A percentile compares a stretch with the other conserved stretches of the same genome.
Evolutionary conservation across 2,797 vertebrate genomes (phyloP).

Genomic region (Chelidonichthys spinosus): DNA sequence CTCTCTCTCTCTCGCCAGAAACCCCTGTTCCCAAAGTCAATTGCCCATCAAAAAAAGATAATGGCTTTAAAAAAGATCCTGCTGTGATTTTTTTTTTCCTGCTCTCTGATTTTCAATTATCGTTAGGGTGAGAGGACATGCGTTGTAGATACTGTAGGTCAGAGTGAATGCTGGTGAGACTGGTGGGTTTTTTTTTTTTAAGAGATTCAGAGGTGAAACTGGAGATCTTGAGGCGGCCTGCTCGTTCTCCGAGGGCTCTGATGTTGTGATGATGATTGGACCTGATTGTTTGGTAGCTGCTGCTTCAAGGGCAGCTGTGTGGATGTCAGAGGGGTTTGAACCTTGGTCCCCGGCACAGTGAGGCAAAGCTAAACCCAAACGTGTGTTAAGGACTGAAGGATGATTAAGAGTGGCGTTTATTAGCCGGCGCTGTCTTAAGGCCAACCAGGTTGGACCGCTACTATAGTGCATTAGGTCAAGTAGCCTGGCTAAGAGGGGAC

Average conservation of each 20-base stretch:
- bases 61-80: conserved; percentile 60
- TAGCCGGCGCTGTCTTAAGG: conserved; percentile 35
- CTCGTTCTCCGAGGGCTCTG: conserved; percentile 62
- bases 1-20: conserved; percentile 21
- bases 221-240: conserved; percentile 61
- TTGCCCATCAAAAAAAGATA: conserved; percentile 80
- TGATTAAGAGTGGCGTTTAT: conserved; percentile 57
- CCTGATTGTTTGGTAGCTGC: conserved; percentile 78
- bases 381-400: conserved; percentile 33
- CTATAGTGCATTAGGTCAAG: conserved; percentile 4
- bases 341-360: conserved; percentile 56
- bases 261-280: conserved; percentile 78
- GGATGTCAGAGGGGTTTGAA: conserved; percentile 66
- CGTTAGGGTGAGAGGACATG: conserved; percentile 47
- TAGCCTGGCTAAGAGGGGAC: neutral
- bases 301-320: conserved; percentile 71
- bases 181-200: conserved; percentile 25
- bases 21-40: conserved; percentile 68
- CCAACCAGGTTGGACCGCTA: conserved; percentile 33
- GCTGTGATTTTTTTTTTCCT: conserved; percentile 20
- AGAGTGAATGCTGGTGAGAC: conserved; percentile 34
- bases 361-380: conserved; percentile 43
- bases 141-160: conserved; percentile 31
- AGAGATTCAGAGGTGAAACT: conserved; percentile 62
- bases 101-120: conserved; percentile 50